phyloP scores from a whole-genome alignment of 2,113 vertebrate species.

The Albula goreensis region DNA sequence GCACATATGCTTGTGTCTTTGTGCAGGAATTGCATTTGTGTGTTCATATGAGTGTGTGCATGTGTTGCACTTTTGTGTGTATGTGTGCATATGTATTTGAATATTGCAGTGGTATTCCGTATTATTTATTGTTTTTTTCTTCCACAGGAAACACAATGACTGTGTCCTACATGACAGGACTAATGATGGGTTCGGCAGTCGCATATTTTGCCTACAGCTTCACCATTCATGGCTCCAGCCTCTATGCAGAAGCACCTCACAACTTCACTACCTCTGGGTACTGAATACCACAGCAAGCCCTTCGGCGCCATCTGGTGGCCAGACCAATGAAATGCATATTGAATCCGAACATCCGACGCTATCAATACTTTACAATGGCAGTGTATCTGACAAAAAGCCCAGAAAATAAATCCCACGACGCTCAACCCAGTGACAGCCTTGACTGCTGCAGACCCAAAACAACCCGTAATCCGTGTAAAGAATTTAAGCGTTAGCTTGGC shows the following conservation, averaged over 20 bases:
- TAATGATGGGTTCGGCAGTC: slow-evolving; percentile 90
- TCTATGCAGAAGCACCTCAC: slow-evolving; percentile 58
- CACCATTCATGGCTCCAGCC: slow-evolving; percentile 67
- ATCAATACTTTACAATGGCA: not conserved
- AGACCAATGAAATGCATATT: not conserved
- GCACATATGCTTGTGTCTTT: not conserved
- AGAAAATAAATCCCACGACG: not conserved
- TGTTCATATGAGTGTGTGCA: too few species aligned
- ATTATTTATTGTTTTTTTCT: not conserved
- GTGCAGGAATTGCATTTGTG: too few species aligned
- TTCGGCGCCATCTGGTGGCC: not conserved
- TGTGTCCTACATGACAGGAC: slow-evolving; percentile 93
- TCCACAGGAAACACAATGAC: slow-evolving; percentile 95
- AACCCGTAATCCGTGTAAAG: not conserved
- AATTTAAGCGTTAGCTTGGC: not conserved
- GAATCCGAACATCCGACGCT: not conserved
- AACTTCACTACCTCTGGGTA: slow-evolving; percentile 61
- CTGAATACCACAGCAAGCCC: slow-evolving; percentile 58
- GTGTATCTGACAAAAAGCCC: not conserved
- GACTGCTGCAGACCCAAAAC: not conserved
- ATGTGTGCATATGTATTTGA: not conserved
- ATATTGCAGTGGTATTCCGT: not conserved
- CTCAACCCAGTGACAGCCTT: not conserved
- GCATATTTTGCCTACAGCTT: slow-evolving; percentile 93
- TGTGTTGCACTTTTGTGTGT: not conserved